A percentile compares a stretch with the other conserved stretches of the same genome.
Evolutionary conservation across 2,797 vertebrate genomes (phyloP).

Genomic region (Nannoperca australis): DNA sequence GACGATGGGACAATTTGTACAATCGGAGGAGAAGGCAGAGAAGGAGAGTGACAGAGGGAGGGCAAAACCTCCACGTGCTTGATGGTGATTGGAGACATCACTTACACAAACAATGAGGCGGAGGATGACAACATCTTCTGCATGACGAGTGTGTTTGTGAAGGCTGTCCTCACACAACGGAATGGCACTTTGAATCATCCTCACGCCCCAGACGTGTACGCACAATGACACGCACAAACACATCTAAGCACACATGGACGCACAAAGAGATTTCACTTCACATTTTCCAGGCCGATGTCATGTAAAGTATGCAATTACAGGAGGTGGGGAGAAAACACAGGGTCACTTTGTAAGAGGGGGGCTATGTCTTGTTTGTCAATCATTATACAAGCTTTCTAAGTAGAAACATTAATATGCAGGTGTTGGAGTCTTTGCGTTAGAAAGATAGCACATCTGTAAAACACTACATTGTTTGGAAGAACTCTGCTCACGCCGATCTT

Average conservation of each 20-base stretch:
- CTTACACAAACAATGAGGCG: constrained; percentile 80
- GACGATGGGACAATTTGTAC: constrained; percentile 77
- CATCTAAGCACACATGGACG: constrained; percentile 59
- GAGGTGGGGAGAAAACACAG: constrained; percentile 45
- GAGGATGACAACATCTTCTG: constrained; percentile 82
- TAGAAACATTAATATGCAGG: constrained; percentile 39
- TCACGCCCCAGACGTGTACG: constrained; percentile 83
- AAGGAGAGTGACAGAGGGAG: constrained; percentile 72
- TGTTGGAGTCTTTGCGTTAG: constrained; percentile 33
- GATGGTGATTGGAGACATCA: constrained; percentile 81
- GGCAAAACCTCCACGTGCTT: constrained; percentile 75
- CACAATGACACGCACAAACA: constrained; percentile 55
- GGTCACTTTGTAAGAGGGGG: constrained; percentile 63
- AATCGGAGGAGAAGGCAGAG: constrained; percentile 63
- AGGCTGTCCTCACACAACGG: constrained; percentile 91
- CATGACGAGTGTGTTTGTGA: constrained; percentile 94
- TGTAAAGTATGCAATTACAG: constrained; percentile 64
- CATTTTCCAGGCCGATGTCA: constrained; percentile 90
- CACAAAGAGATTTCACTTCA: constrained; percentile 86
- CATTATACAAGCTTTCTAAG: constrained; percentile 36
- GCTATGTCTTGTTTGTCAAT: constrained; percentile 56
- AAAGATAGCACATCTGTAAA: constrained; percentile 71
- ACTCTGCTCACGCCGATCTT: constrained; percentile 43
- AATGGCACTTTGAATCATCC: constrained; percentile 93
- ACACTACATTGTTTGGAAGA: constrained; percentile 65